A percentile compares a stretch with the other conserved stretches of the same genome.
Conservation (phyloP, 2,797 vertebrate genomes). For the Chelmon rostratus region DNA sequence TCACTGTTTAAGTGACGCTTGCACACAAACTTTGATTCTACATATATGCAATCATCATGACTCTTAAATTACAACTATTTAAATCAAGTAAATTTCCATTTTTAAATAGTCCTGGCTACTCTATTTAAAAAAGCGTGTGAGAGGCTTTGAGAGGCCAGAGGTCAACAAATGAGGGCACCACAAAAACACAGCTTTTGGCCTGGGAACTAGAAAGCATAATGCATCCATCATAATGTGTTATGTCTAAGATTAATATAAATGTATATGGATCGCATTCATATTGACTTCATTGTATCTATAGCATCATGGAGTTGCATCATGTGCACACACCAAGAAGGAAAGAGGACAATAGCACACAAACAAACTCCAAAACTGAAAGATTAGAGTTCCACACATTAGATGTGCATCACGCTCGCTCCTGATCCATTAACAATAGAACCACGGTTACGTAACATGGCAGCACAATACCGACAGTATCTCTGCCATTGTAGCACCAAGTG, state of each 20-base stretch:
- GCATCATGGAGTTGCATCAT: background rate
- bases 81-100: background rate
- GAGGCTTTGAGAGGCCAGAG: background rate
- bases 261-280: background rate
- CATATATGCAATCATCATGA: background rate
- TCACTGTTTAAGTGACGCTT: background rate
- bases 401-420: conserved; percentile 1
- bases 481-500: conserved; percentile 41
- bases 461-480: conserved; percentile 39
- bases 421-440: conserved; percentile 45
- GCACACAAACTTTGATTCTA: background rate
- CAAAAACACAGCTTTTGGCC: background rate
- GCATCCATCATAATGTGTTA: background rate
- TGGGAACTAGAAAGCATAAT: background rate
- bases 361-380: conserved; percentile 2
- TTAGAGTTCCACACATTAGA: background rate
- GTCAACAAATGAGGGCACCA: background rate
- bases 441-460: conserved; percentile 46
- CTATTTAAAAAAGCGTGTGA: background rate
- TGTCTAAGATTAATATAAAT: background rate
- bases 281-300: background rate
- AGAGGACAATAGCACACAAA: background rate
- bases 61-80: background rate
- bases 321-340: background rate
- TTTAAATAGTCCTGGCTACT: background rate